A percentile compares a stretch with the other conserved stretches of the same genome.
Conservation (phyloP, 2,888 invertebrate species). For the Synanthedon formicaeformis region DNA sequence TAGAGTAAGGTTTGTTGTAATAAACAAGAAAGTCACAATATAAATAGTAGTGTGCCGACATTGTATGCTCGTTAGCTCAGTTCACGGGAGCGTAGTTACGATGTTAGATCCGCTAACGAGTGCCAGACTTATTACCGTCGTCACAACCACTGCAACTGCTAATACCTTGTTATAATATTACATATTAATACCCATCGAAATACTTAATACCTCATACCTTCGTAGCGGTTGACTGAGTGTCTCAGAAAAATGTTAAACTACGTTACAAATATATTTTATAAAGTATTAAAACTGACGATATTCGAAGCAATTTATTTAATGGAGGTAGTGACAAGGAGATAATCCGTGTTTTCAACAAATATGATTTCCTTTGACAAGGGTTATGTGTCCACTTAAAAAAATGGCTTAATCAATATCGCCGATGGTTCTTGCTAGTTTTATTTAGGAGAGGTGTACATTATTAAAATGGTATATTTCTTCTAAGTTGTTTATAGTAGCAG, state of each 20-base stretch:
- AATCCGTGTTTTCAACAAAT: too few species aligned
- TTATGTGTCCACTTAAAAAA: too few species aligned
- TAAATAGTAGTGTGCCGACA: constrained; percentile 15
- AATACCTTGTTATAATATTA: constrained; percentile 35
- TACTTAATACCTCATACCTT: neutral
- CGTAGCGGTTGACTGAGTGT: neutral
- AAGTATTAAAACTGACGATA: too few species aligned
- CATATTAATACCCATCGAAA: constrained; percentile 15
- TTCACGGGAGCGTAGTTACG: constrained; percentile 24
- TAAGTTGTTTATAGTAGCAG: too few species aligned
- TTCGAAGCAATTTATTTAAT: too few species aligned
- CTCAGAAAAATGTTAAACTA: neutral
- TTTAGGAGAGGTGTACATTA: too few species aligned
- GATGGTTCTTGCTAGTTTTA: too few species aligned
- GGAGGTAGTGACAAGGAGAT: too few species aligned
- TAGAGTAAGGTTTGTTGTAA: neutral
- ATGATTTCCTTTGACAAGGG: too few species aligned
- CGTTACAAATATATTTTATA: neutral
- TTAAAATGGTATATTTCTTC: too few species aligned
- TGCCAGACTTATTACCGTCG: constrained; percentile 33
- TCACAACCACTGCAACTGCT: constrained; percentile 18
- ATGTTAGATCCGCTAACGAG: constrained; percentile 36
- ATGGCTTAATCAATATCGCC: too few species aligned
- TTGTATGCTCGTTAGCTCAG: constrained; percentile 32
- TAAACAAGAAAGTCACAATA: constrained; percentile 12